Evolutionary conservation across 2,113 vertebrate species (phyloP).

Genomic region (crab-eating macaque (Macaca fascicularis)): DNA sequence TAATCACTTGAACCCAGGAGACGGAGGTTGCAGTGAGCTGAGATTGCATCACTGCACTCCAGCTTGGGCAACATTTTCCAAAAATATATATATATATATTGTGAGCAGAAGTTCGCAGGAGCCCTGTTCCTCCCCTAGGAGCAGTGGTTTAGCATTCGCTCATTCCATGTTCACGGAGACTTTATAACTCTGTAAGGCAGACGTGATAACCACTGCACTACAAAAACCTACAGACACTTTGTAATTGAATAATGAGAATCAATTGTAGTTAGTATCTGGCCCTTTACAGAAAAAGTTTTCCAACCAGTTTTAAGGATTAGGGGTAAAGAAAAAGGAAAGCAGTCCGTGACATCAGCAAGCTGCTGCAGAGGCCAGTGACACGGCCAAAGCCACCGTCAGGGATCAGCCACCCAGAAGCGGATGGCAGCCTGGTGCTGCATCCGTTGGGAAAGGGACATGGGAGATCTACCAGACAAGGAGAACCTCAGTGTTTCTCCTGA

Average conservation of each 20-base stretch:
- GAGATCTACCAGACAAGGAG: neutral
- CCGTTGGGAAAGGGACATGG: accelerated
- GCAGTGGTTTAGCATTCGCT: accelerated
- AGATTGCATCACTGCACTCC: too few relatives aligned
- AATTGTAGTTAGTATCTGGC: neutral
- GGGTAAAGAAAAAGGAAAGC: neutral
- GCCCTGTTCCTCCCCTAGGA: too few relatives aligned
- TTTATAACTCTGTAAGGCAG: too few relatives aligned
- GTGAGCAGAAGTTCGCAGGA: neutral
- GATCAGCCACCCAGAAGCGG: too few relatives aligned
- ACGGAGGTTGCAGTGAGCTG: too few relatives aligned
- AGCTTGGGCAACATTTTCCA: too few relatives aligned
- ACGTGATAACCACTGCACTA: too few relatives aligned
- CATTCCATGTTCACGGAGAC: neutral
- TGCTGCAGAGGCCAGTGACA: neutral
- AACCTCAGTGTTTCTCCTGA: neutral
- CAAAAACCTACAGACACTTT: too few relatives aligned
- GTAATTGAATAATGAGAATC: accelerated
- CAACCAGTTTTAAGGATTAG: neutral
- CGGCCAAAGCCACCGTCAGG: neutral
- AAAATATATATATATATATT: too few relatives aligned
- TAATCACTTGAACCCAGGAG: too few relatives aligned
- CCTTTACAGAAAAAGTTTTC: neutral
- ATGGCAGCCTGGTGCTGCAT: neutral
- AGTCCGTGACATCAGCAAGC: accelerated